A percentile compares a stretch with the other conserved stretches of the same genome.
Evolutionary conservation across 1,140 invertebrate genomes (phyloP).

Genomic region (Akabosia matsudoensis): DNA sequence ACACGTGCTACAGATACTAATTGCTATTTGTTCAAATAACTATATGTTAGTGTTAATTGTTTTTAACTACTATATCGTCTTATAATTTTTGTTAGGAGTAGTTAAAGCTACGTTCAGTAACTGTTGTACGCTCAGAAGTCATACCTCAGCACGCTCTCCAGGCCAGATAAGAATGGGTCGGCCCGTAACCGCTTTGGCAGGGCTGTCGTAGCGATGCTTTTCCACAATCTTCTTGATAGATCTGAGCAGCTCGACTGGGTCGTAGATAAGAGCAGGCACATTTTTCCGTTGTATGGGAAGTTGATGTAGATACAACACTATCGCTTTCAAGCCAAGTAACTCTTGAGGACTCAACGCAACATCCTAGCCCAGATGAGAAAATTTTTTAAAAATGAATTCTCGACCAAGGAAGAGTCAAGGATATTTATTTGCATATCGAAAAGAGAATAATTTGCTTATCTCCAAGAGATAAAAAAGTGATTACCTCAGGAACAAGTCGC

Average conservation of each 20-base stretch:
- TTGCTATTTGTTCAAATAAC: too few species aligned
- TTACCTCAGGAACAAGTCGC: constrained; percentile 39
- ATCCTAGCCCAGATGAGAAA: too few species aligned
- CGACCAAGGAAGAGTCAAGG: not conserved
- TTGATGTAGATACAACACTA: constrained; percentile 85
- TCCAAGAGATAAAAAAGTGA: not conserved
- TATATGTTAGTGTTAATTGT: too few species aligned
- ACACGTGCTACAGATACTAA: too few species aligned
- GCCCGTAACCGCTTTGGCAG: constrained; percentile 64
- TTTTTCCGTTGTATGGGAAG: constrained; percentile 84
- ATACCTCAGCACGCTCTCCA: constrained; percentile 43
- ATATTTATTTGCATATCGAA: not conserved
- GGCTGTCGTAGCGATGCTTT: constrained; percentile 80
- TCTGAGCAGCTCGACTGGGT: constrained; percentile 82
- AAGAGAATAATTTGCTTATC: not conserved
- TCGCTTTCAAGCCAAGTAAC: constrained; percentile 82
- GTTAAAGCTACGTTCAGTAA: not conserved
- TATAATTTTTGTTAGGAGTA: not conserved
- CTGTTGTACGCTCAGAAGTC: not conserved
- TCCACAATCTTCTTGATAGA: constrained; percentile 84
- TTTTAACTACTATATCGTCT: too few species aligned
- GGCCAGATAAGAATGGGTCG: constrained; percentile 49
- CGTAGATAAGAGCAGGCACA: constrained; percentile 83
- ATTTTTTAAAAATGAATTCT: not conserved
- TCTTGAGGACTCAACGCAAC: constrained; percentile 62